Conservation (phyloP, 2,888 invertebrate species). For the Cephus spinipes region DNA sequence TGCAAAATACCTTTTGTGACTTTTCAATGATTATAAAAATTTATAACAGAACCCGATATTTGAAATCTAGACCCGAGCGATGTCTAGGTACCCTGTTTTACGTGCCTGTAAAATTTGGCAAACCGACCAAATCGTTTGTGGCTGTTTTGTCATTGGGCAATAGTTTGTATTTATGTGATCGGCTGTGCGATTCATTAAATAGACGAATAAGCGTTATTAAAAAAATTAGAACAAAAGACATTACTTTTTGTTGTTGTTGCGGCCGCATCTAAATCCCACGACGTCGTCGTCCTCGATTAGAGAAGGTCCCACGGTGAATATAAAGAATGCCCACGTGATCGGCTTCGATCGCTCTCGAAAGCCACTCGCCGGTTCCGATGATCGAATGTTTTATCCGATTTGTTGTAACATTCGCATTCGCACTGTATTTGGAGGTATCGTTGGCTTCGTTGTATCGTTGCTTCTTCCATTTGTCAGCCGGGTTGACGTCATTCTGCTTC, state of each 20-base stretch:
- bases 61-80: not conserved
- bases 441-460: not conserved
- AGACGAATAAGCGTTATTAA: conserved; percentile 1
- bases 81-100: conserved; percentile 2
- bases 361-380: not conserved
- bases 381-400: conserved; percentile 2
- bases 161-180: not conserved
- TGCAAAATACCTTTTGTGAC: not conserved
- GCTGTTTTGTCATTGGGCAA: not conserved
- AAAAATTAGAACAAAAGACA: conserved; percentile 15
- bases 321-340: conserved; percentile 5
- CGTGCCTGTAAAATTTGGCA: conserved; percentile 6
- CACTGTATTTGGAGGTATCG: not conserved
- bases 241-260: conserved; percentile 27
- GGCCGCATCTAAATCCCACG: conserved; percentile 39
- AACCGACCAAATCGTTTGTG: conserved; percentile 5
- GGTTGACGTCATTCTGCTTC: not conserved
- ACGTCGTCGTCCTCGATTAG: conserved; percentile 39
- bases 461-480: not conserved
- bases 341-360: not conserved
- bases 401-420: not conserved
- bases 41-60: not conserved
- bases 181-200: not conserved
- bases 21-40: not conserved
- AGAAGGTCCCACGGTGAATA: conserved; percentile 19